Evolutionary conservation across 37 sponge, comb jelly and placozoan genomes (phyloP).

Genomic region (Agelas oroides): DNA sequence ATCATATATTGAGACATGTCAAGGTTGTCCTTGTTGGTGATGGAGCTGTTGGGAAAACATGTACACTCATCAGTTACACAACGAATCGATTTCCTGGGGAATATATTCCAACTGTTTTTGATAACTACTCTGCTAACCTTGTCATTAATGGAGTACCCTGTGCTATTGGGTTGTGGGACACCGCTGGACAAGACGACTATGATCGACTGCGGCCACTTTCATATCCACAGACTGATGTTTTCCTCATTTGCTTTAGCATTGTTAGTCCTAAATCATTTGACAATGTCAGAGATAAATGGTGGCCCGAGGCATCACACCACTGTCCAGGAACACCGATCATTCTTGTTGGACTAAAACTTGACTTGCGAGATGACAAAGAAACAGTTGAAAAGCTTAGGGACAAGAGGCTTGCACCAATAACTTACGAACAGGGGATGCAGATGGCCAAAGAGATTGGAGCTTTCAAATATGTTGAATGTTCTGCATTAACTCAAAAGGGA

Average conservation of each 20-base stretch:
- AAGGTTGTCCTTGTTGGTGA: no score
- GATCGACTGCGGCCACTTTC: conserved; percentile 79
- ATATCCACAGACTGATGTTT: conserved; percentile 79
- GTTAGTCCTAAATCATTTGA: conserved; percentile 77
- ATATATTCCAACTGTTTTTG: conserved; percentile 40
- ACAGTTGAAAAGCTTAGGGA: conserved; percentile 53
- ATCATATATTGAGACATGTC: no score
- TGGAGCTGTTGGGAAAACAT: no score
- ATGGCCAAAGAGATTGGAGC: conserved; percentile 59
- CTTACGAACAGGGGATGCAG: conserved; percentile 49
- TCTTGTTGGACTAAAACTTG: conserved; percentile 83
- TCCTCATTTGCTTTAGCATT: conserved; percentile 46
- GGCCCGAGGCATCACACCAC: conserved; percentile 82
- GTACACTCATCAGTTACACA: no score
- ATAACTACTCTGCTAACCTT: conserved; percentile 76
- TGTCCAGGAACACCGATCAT: conserved; percentile 85
- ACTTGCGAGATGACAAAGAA: conserved; percentile 81
- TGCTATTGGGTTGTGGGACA: conserved; percentile 65
- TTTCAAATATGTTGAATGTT: conserved; percentile 76
- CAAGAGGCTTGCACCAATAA: conserved; percentile 59
- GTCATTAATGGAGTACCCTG: conserved; percentile 31
- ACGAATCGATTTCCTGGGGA: no score
- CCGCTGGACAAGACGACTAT: conserved; percentile 79
- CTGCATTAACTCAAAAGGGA: conserved; percentile 68
- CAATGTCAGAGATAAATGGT: conserved; percentile 73